Conservation (phyloP, 1,140 invertebrate species). For the Olivierus martensii region DNA sequence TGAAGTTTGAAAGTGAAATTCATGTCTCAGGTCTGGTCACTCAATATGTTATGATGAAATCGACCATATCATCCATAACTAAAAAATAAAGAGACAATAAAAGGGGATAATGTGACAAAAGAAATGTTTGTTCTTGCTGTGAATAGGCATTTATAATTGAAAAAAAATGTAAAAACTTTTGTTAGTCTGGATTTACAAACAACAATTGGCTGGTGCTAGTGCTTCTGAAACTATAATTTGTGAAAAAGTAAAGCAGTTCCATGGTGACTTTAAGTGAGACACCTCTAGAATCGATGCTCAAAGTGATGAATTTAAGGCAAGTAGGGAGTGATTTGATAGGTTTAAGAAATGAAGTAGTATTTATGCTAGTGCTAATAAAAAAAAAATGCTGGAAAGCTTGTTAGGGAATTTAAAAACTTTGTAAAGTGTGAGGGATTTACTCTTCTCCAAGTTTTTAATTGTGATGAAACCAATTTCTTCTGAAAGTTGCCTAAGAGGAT, state of each 20-base stretch:
- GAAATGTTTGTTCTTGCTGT: conserved; percentile 1
- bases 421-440: conserved; percentile 1
- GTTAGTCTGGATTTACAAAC: conserved; percentile 9
- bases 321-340: conserved; percentile 5
- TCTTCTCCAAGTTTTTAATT: conserved; percentile 8
- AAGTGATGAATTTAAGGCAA: conserved; percentile 2
- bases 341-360: conserved; percentile 6
- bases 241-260: conserved; percentile 1
- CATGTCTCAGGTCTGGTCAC: too few relatives aligned
- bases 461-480: too few relatives aligned
- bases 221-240: conserved; percentile 9
- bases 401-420: neutral
- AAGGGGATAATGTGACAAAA: conserved; percentile 4
- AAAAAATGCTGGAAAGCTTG: neutral
- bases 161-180: conserved; percentile 6
- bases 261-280: neutral
- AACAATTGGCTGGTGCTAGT: conserved; percentile 8
- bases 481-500: too few relatives aligned
- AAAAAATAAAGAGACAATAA: conserved; percentile 9
- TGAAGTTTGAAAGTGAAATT: too few relatives aligned
- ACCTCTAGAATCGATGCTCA: neutral
- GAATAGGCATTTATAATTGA: conserved; percentile 3
- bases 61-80: too few relatives aligned
- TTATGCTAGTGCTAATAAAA: conserved; percentile 2
- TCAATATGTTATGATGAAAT: too few relatives aligned